These are phyloP conservation scores for Anoplophora glabripennis DNA, from an alignment of 1,140 invertebrate species.

Conservation along the genomic window DNA sequence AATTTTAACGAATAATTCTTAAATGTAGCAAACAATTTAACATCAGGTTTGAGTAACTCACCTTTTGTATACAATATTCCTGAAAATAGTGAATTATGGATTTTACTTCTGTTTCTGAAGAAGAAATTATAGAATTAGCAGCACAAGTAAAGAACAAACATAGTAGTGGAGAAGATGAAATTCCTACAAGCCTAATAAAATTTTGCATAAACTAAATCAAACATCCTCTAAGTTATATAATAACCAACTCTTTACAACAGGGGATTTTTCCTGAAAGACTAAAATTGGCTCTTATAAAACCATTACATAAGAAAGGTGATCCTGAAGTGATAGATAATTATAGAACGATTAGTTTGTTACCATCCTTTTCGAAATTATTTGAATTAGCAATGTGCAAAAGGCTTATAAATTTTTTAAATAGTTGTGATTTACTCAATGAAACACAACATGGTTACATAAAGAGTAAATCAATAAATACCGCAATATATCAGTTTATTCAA, in stretches of 20 bases:
- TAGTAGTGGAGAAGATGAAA: neutral
- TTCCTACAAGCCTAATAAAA: neutral
- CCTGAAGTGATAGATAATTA: neutral
- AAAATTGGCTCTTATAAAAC: neutral
- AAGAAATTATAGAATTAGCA: too few relatives aligned
- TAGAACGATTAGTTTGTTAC: neutral
- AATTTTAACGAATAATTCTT: too few relatives aligned
- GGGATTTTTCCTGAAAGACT: constrained; percentile 2
- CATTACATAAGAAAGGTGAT: neutral
- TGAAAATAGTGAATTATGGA: too few relatives aligned
- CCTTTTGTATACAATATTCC: too few relatives aligned
- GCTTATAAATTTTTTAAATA: neutral
- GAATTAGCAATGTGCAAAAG: constrained; percentile 3
- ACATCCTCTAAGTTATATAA: neutral
- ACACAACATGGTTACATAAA: neutral
- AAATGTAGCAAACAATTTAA: too few relatives aligned
- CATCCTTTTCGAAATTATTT: constrained; percentile 1
- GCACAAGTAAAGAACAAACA: too few relatives aligned
- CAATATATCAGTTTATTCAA: neutral
- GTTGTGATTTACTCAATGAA: neutral
- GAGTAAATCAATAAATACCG: neutral
- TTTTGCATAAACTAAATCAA: neutral
- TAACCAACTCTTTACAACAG: neutral
- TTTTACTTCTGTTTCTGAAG: too few relatives aligned
- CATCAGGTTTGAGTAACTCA: too few relatives aligned